These are phyloP conservation scores for Meghimatium bilineatum DNA, from an alignment of 2,888 invertebrate species.

Conservation along the genomic window DNA sequence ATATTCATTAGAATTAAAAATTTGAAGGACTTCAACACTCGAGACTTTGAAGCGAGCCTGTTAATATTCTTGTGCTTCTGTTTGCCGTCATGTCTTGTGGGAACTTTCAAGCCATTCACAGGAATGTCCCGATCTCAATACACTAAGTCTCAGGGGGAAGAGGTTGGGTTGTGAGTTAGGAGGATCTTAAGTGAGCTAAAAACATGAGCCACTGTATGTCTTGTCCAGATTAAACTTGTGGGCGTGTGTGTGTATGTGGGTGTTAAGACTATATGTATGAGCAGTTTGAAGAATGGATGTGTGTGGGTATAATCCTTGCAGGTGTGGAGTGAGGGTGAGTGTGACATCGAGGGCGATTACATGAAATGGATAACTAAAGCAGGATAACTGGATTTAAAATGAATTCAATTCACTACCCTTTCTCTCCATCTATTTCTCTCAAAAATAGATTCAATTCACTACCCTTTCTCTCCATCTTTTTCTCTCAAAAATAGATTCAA, in stretches of 20 bases:
- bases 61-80: constrained; percentile 19
- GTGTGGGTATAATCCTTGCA: background rate
- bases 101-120: background rate
- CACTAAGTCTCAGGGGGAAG: background rate
- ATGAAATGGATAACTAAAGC: background rate
- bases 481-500: background rate
- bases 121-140: background rate
- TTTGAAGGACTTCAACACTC: background rate
- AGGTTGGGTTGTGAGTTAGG: background rate
- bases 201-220: background rate
- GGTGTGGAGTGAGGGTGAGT: background rate
- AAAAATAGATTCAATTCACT: background rate
- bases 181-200: background rate
- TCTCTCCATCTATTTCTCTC: background rate
- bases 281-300: no score
- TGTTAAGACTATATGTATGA: background rate
- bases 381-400: background rate
- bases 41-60: background rate
- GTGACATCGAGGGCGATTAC: background rate
- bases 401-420: background rate
- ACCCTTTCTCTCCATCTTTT: no score
- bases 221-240: background rate
- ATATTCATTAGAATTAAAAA: constrained; percentile 16
- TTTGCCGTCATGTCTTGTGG: background rate
- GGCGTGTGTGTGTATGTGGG: background rate